phyloP scores from a whole-genome alignment of 2,113 vertebrate genomes.

The Epinephelus moara region DNA sequence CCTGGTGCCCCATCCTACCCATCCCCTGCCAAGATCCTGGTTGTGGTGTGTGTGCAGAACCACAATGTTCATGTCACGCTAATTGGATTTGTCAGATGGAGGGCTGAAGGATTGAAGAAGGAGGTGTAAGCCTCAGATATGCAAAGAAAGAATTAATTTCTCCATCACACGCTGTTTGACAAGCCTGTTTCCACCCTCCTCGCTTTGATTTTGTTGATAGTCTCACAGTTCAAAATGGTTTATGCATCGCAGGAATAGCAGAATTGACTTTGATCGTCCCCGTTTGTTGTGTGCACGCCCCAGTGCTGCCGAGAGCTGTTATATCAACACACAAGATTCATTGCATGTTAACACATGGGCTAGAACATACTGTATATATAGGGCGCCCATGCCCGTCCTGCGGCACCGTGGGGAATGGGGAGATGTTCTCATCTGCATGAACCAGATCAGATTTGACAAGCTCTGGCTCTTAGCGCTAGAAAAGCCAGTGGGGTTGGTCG shows the following conservation, averaged over 20 bases:
- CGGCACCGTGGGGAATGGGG: constrained; percentile 30
- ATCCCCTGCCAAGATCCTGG: constrained; percentile 53
- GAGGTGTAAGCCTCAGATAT: constrained; percentile 64
- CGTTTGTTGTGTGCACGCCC: constrained; percentile 35
- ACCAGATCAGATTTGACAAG: constrained; percentile 62
- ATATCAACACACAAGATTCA: constrained; percentile 18
- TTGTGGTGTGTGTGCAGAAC: constrained; percentile 38
- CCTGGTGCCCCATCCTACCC: constrained; percentile 35
- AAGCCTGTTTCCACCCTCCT: constrained; percentile 21
- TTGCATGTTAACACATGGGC: constrained; percentile 39
- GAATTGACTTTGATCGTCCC: constrained; percentile 43
- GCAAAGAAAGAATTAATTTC: constrained; percentile 59
- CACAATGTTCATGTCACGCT: constrained; percentile 57
- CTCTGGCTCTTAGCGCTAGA: constrained; percentile 31
- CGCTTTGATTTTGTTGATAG: constrained; percentile 45
- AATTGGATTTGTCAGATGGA: constrained; percentile 76
- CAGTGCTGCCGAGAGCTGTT: constrained; percentile 41
- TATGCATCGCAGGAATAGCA: constrained; percentile 30
- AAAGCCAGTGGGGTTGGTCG: constrained; percentile 35
- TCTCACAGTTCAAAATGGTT: constrained; percentile 35
- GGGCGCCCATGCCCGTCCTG: constrained; percentile 49
- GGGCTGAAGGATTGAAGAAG: constrained; percentile 47
- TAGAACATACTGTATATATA: constrained; percentile 42
- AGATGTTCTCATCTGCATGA: constrained; percentile 47
- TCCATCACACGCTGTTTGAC: constrained; percentile 43